Evolutionary conservation across 2,888 invertebrate species (phyloP).

Genomic region (Epinotia bilunana): DNA sequence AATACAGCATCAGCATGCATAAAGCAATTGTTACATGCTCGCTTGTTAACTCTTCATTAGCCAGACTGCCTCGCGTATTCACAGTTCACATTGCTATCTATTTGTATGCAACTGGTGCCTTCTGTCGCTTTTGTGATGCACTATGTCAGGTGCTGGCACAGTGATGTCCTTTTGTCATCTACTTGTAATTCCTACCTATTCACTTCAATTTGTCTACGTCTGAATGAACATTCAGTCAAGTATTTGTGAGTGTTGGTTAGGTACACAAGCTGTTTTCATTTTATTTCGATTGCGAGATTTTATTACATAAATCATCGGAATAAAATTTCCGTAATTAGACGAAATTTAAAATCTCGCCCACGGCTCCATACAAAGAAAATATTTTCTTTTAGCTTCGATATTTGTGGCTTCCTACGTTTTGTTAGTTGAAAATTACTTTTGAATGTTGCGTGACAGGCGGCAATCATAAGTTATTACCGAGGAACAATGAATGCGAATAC

Average conservation of each 20-base stretch:
- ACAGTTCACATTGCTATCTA: neutral
- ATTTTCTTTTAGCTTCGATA: neutral
- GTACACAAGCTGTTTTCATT: neutral
- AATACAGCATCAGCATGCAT: slow-evolving; percentile 16
- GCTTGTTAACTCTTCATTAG: slow-evolving; percentile 23
- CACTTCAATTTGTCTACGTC: neutral
- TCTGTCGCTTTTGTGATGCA: slow-evolving; percentile 17
- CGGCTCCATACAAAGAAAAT: slow-evolving; percentile 19
- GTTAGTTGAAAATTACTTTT: slow-evolving; percentile 54
- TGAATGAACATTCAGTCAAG: neutral
- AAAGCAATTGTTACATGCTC: slow-evolving; percentile 6
- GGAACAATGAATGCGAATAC: slow-evolving; percentile 63
- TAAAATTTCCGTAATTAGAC: slow-evolving; percentile 9
- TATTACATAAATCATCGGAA: neutral
- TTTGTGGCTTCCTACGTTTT: slow-evolving; percentile 43
- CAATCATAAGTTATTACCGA: slow-evolving; percentile 56
- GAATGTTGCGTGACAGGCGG: slow-evolving; percentile 65
- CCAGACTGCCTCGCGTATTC: slow-evolving; percentile 9
- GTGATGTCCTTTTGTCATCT: slow-evolving; percentile 6
- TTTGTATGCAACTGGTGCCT: slow-evolving; percentile 32
- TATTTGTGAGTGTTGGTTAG: neutral
- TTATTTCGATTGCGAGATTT: neutral
- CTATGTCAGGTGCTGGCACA: slow-evolving; percentile 30
- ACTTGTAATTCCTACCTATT: neutral
- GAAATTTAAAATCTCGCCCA: neutral